Percentiles rank a stretch among this genome's conserved stretches.
Conservation (phyloP, 2,888 invertebrate species). For the Lepidochitona cinerea region DNA sequence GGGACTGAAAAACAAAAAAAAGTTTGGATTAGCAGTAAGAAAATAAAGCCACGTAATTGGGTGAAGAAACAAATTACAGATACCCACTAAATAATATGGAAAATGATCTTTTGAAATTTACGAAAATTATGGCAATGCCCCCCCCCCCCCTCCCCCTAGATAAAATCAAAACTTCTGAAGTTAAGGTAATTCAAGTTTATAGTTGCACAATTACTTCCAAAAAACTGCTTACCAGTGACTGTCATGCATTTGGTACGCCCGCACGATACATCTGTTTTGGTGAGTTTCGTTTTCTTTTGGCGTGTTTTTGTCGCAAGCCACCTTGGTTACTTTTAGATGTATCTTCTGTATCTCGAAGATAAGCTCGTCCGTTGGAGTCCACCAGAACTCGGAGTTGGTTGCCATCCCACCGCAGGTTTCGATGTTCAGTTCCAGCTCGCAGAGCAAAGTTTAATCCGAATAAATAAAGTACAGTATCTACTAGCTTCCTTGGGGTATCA, state of each 20-base stretch:
- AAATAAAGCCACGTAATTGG: no score
- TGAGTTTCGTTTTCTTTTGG: background rate
- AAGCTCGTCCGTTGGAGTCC: background rate
- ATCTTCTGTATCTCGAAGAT: background rate
- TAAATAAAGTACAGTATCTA: background rate
- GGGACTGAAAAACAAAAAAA: no score
- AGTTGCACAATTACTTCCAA: no score
- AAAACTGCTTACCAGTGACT: slow-evolving; percentile 1
- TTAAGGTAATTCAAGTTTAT: no score
- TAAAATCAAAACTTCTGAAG: no score
- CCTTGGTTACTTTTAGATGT: background rate
- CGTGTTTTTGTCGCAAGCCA: background rate
- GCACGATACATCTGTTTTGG: background rate
- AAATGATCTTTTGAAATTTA: no score
- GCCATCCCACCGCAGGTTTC: background rate
- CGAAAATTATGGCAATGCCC: no score
- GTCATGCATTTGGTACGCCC: background rate
- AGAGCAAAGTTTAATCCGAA: background rate
- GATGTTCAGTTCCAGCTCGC: background rate
- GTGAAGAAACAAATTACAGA: no score
- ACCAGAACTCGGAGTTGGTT: background rate
- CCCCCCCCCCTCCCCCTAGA: no score
- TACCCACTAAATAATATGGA: no score
- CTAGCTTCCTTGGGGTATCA: background rate
- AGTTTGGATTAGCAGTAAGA: no score